Percentiles rank a stretch among this genome's conserved stretches.
Conservation (phyloP, 2,888 invertebrate species). For the Argyresthia goedartella region DNA sequence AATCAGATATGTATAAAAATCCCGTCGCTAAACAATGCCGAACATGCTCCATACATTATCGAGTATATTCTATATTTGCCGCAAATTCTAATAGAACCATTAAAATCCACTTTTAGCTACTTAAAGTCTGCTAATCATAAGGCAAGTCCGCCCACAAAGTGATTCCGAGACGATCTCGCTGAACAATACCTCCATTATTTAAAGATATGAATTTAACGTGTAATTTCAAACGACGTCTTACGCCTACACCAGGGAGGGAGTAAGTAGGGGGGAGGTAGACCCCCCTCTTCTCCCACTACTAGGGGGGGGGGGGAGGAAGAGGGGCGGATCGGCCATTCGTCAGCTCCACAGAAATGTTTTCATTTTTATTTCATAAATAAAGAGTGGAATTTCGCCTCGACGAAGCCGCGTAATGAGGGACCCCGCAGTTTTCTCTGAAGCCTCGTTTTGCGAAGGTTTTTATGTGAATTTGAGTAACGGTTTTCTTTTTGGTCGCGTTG, state of each 20-base stretch:
- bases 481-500: background rate
- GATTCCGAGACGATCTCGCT: background rate
- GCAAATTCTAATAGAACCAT: too few species aligned
- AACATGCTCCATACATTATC: too few species aligned
- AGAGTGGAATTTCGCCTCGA: constrained; percentile 42
- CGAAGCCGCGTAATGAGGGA: constrained; percentile 38
- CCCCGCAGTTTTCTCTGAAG: constrained; percentile 8
- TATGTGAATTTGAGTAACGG: background rate
- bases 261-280: constrained; percentile 13
- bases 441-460: background rate
- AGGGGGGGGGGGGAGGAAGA: constrained; percentile 13
- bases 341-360: constrained; percentile 62
- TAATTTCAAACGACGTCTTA: constrained; percentile 23
- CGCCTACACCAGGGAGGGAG: constrained; percentile 14
- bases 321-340: constrained; percentile 34
- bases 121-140: too few species aligned
- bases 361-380: constrained; percentile 70
- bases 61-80: too few species aligned
- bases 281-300: constrained; percentile 9
- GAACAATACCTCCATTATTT: background rate
- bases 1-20: too few species aligned
- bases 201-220: constrained; percentile 5
- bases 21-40: too few species aligned
- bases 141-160: background rate
- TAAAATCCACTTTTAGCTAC: too few species aligned